Conservation (phyloP, 2,888 invertebrate species). For the Pseudoips prasinana region DNA sequence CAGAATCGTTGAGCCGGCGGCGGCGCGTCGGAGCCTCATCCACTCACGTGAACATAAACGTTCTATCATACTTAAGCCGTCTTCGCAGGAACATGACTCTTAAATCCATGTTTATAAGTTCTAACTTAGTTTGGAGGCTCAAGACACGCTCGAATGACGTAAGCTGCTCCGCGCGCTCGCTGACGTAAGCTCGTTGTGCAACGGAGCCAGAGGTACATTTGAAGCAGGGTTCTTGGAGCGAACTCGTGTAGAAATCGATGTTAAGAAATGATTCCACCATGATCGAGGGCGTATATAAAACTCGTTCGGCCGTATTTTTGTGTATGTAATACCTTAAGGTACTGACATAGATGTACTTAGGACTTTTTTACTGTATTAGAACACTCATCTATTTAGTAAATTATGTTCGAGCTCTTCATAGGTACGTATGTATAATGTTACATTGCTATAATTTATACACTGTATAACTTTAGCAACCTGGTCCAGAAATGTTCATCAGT, state of each 20-base stretch:
- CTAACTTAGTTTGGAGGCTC: constrained; percentile 55
- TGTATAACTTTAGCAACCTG: too few species aligned
- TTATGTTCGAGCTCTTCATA: too few species aligned
- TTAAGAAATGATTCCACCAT: constrained; percentile 68
- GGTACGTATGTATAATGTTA: too few species aligned
- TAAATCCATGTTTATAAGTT: constrained; percentile 49
- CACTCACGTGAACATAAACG: constrained; percentile 80
- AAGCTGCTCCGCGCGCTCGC: constrained; percentile 76
- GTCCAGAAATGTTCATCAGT: too few species aligned
- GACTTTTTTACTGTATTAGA: too few species aligned
- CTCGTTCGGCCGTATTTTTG: neutral
- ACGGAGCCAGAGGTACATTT: constrained; percentile 76
- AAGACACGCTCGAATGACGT: constrained; percentile 74
- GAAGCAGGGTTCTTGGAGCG: constrained; percentile 74
- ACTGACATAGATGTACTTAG: neutral
- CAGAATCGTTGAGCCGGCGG: constrained; percentile 77
- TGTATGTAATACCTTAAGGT: neutral
- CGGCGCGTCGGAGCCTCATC: constrained; percentile 78
- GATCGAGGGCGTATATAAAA: constrained; percentile 45
- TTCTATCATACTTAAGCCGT: constrained; percentile 67
- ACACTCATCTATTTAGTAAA: too few species aligned
- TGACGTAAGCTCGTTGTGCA: constrained; percentile 82
- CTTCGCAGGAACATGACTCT: constrained; percentile 49
- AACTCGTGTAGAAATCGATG: constrained; percentile 76
- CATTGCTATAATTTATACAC: too few species aligned